Evolutionary conservation across 2,888 invertebrate genomes (phyloP).

Genomic region (Cryptophagus acutangulus): DNA sequence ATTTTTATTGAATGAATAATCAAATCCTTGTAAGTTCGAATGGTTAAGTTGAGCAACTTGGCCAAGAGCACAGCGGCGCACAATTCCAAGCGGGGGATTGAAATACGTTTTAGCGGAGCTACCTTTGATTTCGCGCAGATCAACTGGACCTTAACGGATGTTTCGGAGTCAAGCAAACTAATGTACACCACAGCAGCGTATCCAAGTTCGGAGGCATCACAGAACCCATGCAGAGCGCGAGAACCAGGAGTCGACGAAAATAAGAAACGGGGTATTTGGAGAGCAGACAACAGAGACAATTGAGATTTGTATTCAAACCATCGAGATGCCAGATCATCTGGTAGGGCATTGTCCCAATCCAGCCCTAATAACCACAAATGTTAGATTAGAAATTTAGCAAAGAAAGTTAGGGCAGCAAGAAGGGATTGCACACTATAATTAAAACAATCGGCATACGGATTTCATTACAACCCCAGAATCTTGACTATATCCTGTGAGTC

Average conservation of each 20-base stretch:
- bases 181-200: constrained; percentile 21
- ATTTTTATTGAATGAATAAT: too few relatives aligned
- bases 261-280: constrained; percentile 9
- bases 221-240: constrained; percentile 22
- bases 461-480: too few relatives aligned
- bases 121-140: constrained; percentile 31
- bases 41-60: too few relatives aligned
- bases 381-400: constrained; percentile 17
- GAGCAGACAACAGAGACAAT: background rate
- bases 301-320: background rate
- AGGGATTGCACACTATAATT: too few relatives aligned
- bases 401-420: too few relatives aligned
- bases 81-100: constrained; percentile 29
- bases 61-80: constrained; percentile 26
- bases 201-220: constrained; percentile 21
- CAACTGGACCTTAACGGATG: constrained; percentile 12
- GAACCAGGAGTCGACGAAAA: background rate
- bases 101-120: constrained; percentile 27
- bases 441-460: too few relatives aligned
- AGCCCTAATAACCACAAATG: constrained; percentile 14
- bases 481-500: too few relatives aligned
- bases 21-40: too few relatives aligned
- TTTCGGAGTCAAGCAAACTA: constrained; percentile 10
- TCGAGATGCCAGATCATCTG: background rate
- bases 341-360: constrained; percentile 11